These are phyloP conservation scores for Clivina fossor DNA, from an alignment of 2,888 invertebrate species.

Conservation along the genomic window DNA sequence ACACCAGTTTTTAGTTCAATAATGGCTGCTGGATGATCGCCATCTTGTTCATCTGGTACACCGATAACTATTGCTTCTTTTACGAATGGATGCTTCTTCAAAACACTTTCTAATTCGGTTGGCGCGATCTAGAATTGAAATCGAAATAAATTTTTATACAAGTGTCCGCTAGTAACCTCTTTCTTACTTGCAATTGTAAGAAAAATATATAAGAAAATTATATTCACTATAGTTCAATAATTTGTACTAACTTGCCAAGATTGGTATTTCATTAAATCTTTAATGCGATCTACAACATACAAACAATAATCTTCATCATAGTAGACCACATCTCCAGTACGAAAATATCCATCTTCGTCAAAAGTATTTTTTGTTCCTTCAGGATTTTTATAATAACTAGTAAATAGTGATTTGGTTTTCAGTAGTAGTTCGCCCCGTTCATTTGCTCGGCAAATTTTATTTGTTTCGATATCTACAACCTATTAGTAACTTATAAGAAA, in stretches of 20 bases:
- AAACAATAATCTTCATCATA: slow-evolving; percentile 56
- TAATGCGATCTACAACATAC: slow-evolving; percentile 56
- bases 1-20: slow-evolving; percentile 40
- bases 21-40: slow-evolving; percentile 47
- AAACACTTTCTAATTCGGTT: slow-evolving; percentile 44
- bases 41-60: slow-evolving; percentile 47
- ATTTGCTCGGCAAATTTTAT: slow-evolving; percentile 53
- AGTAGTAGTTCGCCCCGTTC: slow-evolving; percentile 58
- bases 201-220: too few species aligned
- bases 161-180: too few species aligned
- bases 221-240: too few species aligned
- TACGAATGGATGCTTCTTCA: slow-evolving; percentile 47
- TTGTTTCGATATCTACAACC: slow-evolving; percentile 54
- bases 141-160: neutral
- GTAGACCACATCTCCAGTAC: slow-evolving; percentile 58
- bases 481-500: slow-evolving; percentile 39
- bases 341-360: slow-evolving; percentile 55
- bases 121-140: slow-evolving; percentile 37
- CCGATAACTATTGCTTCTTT: slow-evolving; percentile 46
- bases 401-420: slow-evolving; percentile 48
- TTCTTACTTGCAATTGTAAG: too few species aligned
- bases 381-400: slow-evolving; percentile 57
- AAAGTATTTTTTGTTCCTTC: too few species aligned
- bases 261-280: slow-evolving; percentile 57
- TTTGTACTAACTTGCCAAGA: slow-evolving; percentile 56